These are phyloP conservation scores for Penelope pileata DNA, from an alignment of 2,113 vertebrate genomes.

Conservation along the genomic window DNA sequence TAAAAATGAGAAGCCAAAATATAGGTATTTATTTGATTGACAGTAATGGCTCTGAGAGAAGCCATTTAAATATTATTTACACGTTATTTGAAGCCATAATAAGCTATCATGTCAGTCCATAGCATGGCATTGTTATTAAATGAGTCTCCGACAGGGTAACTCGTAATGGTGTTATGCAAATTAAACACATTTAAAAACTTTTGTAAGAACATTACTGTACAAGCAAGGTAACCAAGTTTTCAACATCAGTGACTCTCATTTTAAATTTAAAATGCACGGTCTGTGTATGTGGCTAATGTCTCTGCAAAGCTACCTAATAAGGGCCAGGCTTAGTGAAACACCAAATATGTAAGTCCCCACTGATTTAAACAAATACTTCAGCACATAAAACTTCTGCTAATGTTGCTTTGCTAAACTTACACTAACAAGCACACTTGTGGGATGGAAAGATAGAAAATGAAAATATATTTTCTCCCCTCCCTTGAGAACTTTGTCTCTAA, in stretches of 20 bases:
- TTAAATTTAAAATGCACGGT: background rate
- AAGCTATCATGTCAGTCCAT: conserved; percentile 38
- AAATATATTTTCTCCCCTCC: background rate
- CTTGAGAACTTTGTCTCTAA: background rate
- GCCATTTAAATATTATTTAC: conserved; percentile 75
- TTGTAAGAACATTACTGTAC: background rate
- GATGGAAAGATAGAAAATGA: background rate
- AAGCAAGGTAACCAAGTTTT: conserved; percentile 2
- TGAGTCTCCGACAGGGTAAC: background rate
- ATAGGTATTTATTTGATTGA: conserved; percentile 59
- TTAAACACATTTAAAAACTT: conserved; percentile 20
- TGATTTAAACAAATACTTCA: conserved; percentile 1
- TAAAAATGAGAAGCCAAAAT: conserved; percentile 61
- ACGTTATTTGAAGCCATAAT: conserved; percentile 68
- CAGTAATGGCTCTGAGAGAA: conserved; percentile 63
- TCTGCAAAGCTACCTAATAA: conserved; percentile 7
- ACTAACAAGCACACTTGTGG: background rate
- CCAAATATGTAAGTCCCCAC: background rate
- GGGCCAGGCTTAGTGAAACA: background rate
- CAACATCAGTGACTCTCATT: background rate
- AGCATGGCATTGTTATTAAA: conserved; percentile 47
- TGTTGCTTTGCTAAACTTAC: background rate
- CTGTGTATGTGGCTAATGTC: background rate
- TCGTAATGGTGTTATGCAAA: conserved; percentile 49
- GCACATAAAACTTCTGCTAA: background rate